A percentile compares a stretch with the other conserved stretches of the same genome.
Evolutionary conservation across 2,113 vertebrate genomes (phyloP).

Genomic region (Psittacula cyanocephala): DNA sequence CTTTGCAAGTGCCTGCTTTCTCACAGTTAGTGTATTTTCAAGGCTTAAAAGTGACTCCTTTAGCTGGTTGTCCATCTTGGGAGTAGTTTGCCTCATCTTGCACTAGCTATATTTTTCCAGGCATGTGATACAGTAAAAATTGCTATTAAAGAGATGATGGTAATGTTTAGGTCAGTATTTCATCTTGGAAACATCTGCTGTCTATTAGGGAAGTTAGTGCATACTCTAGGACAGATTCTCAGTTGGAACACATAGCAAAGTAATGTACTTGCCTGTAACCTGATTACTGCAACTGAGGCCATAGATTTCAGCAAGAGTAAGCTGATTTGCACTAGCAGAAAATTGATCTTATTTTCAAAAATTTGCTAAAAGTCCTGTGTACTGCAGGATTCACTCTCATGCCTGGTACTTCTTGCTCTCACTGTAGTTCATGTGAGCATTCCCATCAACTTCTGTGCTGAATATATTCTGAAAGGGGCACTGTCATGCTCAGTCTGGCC

Average conservation of each 20-base stretch:
- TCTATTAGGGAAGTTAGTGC: neutral
- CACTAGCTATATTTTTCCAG: neutral
- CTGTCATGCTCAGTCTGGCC: neutral
- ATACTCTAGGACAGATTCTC: neutral
- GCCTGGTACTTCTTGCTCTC: neutral
- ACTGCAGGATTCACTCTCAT: neutral
- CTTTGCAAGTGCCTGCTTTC: constrained; percentile 6
- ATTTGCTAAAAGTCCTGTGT: neutral
- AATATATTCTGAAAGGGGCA: neutral
- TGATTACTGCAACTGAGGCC: neutral
- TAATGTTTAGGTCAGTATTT: neutral
- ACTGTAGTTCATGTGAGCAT: neutral
- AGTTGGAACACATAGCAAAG: neutral
- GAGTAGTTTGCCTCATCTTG: neutral
- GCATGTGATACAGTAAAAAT: neutral
- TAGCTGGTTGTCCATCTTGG: neutral
- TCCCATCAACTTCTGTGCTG: neutral
- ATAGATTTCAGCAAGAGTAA: neutral
- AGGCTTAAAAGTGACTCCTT: neutral
- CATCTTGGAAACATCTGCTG: neutral
- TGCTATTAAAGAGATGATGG: neutral
- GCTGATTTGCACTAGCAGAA: neutral
- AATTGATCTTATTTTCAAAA: neutral
- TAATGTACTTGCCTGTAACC: neutral
- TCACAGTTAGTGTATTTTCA: neutral